Base-by-base conservation (phyloP, 1,140 invertebrate genomes). In the Uloborus diversus region DNA sequence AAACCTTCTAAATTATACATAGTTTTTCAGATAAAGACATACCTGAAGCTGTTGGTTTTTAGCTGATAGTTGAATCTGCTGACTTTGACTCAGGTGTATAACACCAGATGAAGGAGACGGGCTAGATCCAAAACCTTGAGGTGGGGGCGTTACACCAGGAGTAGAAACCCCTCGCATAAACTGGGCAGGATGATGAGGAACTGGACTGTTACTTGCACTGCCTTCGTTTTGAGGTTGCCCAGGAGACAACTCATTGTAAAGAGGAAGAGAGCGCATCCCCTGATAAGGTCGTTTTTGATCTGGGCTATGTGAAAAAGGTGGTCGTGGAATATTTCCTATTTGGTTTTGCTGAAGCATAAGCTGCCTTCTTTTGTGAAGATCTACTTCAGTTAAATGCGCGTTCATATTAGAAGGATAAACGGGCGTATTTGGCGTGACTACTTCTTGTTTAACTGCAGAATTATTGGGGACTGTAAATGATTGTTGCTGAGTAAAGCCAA, bases 21-120 rank as follows among this genome's bases (percentile, higher is more conserved):
- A n/a, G n/a, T n/a, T n/a, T n/a, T n/a, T n/a, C n/a, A n/a, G n/a
- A n/a, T n/a, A n/a, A n/a, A n/a, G n/a, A 53, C 49, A 42, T 68
- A 79, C 75, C 53, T 79, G 75, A 27, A 79, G n/a, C 23, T 79
- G 75, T 28, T 79, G 75, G 25, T 32, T 59, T 17, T 47, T 66
- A 20, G 59, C 42, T 23, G 11, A 33, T 4, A 68, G 37, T 25
- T 79, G 75, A 35, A 79, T 37, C 32, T 68, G 75, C 20, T 66
- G 73, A 57, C 28, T 66, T 28, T 78, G 73, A 42, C 23, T 78
- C 33, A 57, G 3, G 37, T 79, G 64, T 35, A 79, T 30, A 1
- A 30, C 9, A 57, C 20, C 25, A 25, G 51, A 28, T 11, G 75
- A 66, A 13, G 61, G 30, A 2, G 51, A 32, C 3, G 75, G 53